Conservation (phyloP, 1,140 invertebrate species). For the Ridgeia piscesae region DNA sequence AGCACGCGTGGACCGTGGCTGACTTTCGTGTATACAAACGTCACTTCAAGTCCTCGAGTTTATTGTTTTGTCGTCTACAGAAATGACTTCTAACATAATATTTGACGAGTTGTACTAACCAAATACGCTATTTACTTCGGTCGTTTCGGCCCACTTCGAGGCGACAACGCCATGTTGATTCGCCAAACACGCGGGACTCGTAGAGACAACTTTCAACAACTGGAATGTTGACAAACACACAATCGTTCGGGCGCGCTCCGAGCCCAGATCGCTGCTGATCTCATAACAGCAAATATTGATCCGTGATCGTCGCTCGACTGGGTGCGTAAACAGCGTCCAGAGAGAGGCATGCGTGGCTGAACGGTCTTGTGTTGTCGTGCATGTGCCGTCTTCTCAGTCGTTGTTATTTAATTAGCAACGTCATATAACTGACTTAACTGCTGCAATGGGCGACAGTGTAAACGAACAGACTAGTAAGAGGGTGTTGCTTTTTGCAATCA, state of each 20-base stretch:
- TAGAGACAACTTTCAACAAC: not conserved
- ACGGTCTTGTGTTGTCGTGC: not conserved
- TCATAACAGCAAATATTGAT: not conserved
- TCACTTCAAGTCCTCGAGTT: not conserved
- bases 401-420: not conserved
- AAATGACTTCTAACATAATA: not conserved
- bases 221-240: not conserved
- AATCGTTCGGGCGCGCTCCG: not conserved
- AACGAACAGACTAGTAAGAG: no score
- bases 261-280: not conserved
- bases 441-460: no score
- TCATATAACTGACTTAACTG: not conserved
- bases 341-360: not conserved
- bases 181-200: not conserved
- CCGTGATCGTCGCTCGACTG: not conserved
- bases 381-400: not conserved
- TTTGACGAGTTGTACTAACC: not conserved
- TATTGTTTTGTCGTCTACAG: not conserved
- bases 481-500: no score
- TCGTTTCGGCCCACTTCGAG: not conserved
- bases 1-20: not conserved
- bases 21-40: not conserved
- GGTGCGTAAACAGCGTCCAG: not conserved
- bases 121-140: not conserved
- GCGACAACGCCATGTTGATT: not conserved